These are phyloP conservation scores for Ophioninae sp. DNA, from an alignment of 2,888 invertebrate genomes.

Conservation along the genomic window DNA sequence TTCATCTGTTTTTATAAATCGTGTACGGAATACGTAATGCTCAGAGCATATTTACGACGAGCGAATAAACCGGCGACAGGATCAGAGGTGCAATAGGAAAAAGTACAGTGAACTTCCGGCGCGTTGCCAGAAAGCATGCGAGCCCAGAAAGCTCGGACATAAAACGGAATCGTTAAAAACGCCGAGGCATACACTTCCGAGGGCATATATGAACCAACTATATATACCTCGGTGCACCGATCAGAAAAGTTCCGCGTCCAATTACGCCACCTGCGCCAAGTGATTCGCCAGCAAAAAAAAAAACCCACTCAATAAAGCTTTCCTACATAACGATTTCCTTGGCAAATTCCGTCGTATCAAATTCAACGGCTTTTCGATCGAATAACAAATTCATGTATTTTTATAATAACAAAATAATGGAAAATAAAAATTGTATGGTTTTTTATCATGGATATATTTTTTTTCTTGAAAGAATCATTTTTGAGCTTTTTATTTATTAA, in stretches of 20 bases:
- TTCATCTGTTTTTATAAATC: conserved; percentile 12
- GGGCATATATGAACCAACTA: background rate
- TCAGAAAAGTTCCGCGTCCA: conserved; percentile 58
- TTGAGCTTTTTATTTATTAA: too few species aligned
- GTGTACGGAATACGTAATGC: conserved; percentile 3
- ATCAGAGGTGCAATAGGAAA: conserved; percentile 39
- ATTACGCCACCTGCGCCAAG: conserved; percentile 54
- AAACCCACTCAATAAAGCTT: conserved; percentile 19
- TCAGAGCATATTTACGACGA: conserved; percentile 7
- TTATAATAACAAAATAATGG: too few species aligned
- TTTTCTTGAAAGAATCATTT: too few species aligned
- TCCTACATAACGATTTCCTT: conserved; percentile 6
- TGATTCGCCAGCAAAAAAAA: conserved; percentile 49
- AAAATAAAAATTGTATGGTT: background rate
- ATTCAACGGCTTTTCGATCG: background rate
- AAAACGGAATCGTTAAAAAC: conserved; percentile 63
- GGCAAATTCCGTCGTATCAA: background rate
- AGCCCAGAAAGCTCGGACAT: conserved; percentile 43
- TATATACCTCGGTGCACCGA: conserved; percentile 44
- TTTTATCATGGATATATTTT: too few species aligned
- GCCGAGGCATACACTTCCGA: conserved; percentile 20
- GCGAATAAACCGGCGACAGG: conserved; percentile 11
- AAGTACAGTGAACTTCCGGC: conserved; percentile 56
- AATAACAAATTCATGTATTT: background rate
- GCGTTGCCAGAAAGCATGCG: conserved; percentile 41